Conservation (phyloP, 2,113 vertebrate species). For the Diadophis punctatus region DNA sequence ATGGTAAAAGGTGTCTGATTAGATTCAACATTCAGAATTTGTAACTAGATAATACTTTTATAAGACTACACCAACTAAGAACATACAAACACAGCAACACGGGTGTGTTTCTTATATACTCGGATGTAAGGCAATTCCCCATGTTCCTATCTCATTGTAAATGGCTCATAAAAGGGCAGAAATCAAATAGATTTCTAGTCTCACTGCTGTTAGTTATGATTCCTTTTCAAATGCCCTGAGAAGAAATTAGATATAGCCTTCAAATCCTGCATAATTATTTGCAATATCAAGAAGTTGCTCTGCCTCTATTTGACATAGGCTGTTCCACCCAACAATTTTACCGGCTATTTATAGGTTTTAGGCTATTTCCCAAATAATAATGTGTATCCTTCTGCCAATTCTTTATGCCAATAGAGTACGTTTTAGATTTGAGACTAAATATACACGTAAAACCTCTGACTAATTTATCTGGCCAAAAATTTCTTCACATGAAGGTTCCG, state of each 20-base stretch:
- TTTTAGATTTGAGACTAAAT: background rate
- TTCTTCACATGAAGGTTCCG: background rate
- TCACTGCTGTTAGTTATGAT: background rate
- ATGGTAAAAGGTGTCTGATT: background rate
- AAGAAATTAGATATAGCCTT: background rate
- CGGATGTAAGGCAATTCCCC: background rate
- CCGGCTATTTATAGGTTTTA: background rate
- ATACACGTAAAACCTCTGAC: background rate
- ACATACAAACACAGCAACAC: background rate
- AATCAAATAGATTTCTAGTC: background rate
- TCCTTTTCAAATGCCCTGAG: background rate
- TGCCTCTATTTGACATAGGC: background rate
- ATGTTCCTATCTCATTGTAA: background rate
- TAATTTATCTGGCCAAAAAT: conserved; percentile 17
- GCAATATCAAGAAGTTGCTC: background rate
- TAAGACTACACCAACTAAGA: background rate
- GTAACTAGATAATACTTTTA: background rate
- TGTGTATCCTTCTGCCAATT: background rate
- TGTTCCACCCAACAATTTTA: background rate
- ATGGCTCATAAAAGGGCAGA: background rate
- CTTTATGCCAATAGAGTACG: background rate
- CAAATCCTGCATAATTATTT: background rate
- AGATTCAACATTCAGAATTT: background rate
- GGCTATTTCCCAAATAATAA: background rate
- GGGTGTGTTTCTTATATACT: background rate